Conservation (phyloP, 2,113 vertebrate species). For the Sitta europaea region DNA sequence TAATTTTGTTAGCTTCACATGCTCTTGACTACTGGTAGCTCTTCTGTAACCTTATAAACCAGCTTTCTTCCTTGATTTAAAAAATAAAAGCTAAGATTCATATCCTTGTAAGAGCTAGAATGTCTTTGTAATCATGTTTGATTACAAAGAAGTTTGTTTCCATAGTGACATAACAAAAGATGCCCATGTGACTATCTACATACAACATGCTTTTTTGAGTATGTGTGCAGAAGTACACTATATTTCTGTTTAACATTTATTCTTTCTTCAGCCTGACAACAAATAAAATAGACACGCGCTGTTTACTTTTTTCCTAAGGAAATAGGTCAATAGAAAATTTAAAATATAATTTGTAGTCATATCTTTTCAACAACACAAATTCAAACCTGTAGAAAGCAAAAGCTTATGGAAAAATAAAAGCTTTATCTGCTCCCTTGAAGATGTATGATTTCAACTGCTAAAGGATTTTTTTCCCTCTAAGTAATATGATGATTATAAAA, state of each 20-base stretch:
- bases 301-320: neutral
- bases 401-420: neutral
- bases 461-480: neutral
- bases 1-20: neutral
- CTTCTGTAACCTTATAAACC: neutral
- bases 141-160: neutral
- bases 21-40: neutral
- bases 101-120: neutral
- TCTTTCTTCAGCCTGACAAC: neutral
- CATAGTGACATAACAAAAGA: neutral
- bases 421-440: neutral
- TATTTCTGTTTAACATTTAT: neutral
- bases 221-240: neutral
- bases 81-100: neutral
- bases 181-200: neutral
- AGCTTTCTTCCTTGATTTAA: neutral
- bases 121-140: neutral
- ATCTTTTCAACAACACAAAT: neutral
- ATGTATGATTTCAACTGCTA: neutral
- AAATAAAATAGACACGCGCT: neutral
- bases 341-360: neutral
- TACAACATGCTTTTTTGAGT: neutral
- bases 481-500: neutral
- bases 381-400: neutral
- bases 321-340: neutral